A percentile compares a stretch with the other conserved stretches of the same genome.
Conservation (phyloP, 2,888 invertebrate species). For the Hypena proboscidalis region DNA sequence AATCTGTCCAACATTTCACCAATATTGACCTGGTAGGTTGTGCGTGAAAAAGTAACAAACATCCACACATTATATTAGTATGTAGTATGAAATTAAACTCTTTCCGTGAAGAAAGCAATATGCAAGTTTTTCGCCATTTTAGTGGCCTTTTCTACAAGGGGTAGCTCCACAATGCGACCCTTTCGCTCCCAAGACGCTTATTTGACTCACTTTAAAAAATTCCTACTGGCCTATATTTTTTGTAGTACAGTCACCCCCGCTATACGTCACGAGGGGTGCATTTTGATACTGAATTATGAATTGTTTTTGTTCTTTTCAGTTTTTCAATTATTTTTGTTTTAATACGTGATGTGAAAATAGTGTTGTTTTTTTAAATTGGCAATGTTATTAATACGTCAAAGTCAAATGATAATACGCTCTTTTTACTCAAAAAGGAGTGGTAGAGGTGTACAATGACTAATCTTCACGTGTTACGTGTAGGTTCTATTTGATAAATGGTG, state of each 20-base stretch:
- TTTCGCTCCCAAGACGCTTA: slow-evolving; percentile 64
- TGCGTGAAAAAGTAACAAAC: no score
- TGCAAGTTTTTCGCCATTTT: slow-evolving; percentile 28
- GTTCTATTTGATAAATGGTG: no score
- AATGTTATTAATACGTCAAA: background rate
- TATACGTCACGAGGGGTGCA: slow-evolving; percentile 12
- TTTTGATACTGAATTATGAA: slow-evolving; percentile 3
- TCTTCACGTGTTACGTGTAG: no score
- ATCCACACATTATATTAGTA: background rate
- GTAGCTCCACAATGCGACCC: slow-evolving; percentile 54
- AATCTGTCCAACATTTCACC: no score
- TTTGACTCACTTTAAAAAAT: slow-evolving; percentile 69
- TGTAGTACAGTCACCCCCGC: slow-evolving; percentile 28
- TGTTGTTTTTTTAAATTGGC: background rate
- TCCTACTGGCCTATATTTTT: slow-evolving; percentile 63
- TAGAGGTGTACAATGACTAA: no score
- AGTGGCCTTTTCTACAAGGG: slow-evolving; percentile 45
- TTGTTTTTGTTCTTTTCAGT: background rate
- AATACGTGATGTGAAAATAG: no score
- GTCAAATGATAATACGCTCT: no score
- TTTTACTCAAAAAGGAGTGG: no score
- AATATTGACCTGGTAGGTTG: no score
- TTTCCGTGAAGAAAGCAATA: background rate
- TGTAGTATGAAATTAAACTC: slow-evolving; percentile 1
- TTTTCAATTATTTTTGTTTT: no score